Base-by-base conservation (phyloP, 2,888 invertebrate genomes). In the Empis livida region DNA sequence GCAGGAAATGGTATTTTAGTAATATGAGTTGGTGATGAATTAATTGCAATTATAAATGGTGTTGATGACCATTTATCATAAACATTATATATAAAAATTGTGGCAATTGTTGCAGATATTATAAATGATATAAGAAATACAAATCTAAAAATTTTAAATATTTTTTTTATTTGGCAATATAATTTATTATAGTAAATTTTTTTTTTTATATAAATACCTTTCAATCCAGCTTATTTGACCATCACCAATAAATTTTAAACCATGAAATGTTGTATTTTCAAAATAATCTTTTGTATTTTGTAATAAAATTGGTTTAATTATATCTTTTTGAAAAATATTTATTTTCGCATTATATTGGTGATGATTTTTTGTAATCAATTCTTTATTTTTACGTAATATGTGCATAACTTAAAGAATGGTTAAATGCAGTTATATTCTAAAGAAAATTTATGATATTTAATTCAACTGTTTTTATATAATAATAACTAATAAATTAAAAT, bases 1-100 rank as follows among this genome's bases (percentile, higher is more conserved):
- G 89, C 84, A 0, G 90, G 89, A 66, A 90, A 89, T 0, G 89
- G 89, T 48, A 89, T 76, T 47, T 77, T 71, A 4, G 74, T 72
- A 1, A 89, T 72, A 1, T 77, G 73, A 49, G 80, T 79, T 42
- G 81, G 77, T 54, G 78, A 76, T 0, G 88, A 82, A 60, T 82
- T 85, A 49, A 88, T 77, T 42, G 63, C 83, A 45, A 88, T 82
- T 46, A 89, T 85, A 57, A 89, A 82, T 0, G 89, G 89, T 5
- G 78, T 76, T 9, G 73, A 71, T 9, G 75, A 72, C 81, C 85
- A 89, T 63, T 83, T 86, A 5, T 71, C 68, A 59, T 84, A 86
- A 5, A 87, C 74, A 54, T 80, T 80, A 42, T 76, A 68, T 49
- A 87, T 87, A 61, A 83, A 84, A 61, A 81, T 84, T 0, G 71